Percentiles rank a stretch among this genome's conserved stretches.
These are phyloP conservation scores for Calliphora vomitoria DNA, from an alignment of 2,888 invertebrate species.

Conservation along the genomic window DNA sequence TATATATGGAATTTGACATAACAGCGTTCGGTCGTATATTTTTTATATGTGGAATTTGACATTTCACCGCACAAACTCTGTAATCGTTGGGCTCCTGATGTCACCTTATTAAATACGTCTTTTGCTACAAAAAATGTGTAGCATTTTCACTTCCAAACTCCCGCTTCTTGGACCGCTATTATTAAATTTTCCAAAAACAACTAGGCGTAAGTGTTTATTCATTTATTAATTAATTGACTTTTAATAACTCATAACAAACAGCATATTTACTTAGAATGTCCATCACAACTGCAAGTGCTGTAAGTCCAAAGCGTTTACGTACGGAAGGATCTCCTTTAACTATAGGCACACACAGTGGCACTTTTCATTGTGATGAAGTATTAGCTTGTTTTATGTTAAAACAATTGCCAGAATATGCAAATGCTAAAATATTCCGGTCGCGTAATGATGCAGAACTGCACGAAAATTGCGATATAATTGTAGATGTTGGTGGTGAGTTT, in stretches of 20 bases:
- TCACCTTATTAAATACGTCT: neutral
- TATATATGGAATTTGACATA: neutral
- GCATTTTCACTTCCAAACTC: slow-evolving; percentile 11
- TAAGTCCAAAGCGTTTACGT: slow-evolving; percentile 62
- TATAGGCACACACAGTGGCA: slow-evolving; percentile 83
- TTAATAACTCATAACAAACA: neutral
- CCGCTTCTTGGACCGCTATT: slow-evolving; percentile 23
- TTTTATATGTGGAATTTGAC: no score
- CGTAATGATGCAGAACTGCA: slow-evolving; percentile 88
- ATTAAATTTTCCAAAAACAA: slow-evolving; percentile 2
- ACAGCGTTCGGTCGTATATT: no score
- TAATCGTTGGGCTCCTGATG: no score
- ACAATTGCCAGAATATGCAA: slow-evolving; percentile 90
- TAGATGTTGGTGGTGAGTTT: slow-evolving; percentile 96
- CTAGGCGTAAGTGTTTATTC: slow-evolving; percentile 11
- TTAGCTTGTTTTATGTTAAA: slow-evolving; percentile 97
- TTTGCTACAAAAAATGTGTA: slow-evolving; percentile 11
- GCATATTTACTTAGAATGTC: slow-evolving; percentile 52
- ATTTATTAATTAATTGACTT: neutral
- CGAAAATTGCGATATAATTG: slow-evolving; percentile 93
- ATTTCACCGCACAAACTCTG: no score
- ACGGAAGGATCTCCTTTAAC: slow-evolving; percentile 21
- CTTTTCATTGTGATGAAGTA: slow-evolving; percentile 83
- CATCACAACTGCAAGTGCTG: neutral
- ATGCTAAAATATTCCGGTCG: slow-evolving; percentile 92